Base-by-base conservation (phyloP, 2,113 vertebrate species). In the Dipodomys stephensi region DNA sequence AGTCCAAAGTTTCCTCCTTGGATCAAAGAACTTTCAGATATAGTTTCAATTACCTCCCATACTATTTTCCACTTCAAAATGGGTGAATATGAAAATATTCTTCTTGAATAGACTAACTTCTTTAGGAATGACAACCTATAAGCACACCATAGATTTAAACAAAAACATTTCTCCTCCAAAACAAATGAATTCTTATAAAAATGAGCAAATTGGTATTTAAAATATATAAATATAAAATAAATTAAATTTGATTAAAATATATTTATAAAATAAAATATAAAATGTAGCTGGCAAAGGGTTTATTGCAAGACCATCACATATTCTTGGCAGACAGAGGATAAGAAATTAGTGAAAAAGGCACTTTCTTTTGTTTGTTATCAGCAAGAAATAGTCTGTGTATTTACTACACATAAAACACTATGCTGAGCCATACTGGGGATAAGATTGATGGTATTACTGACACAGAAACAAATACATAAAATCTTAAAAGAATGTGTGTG, bases 201-300 rank as follows among this genome's bases (percentile, higher is more conserved):
- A 35, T 71, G 44, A 68, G 22, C 27, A 90, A 68, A 53, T 71
- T 13, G 71, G 20, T 39, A 76, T 83, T 35, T 39, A 39, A 39
- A 39, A 39, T 39, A 39, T 39, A 39, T 39, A 39, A 39, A 39
- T 39, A 39, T 39, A 39, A 39, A 39, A 39, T 39, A 39, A 39
- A 39, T 39, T 39, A 39, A 39, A 39, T 39, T 39, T 39, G 39
- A 39, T 39, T 39, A 39, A 39, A 39, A 39, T 39, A 39, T 39
- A 39, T 39, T 39, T 39, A 39, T 39, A 39, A 39, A 39, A 78
- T 87, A 64, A 92, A 93, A 96, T 85, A 71, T 68, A 88, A 93
- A 81, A 93, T 82, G 27, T 74, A 68, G 49, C 44, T 87, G 67
- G 46, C 60, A 68, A 78, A 53, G 2, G 92, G 27, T 76, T 88